Evolutionary conservation across 2,888 invertebrate genomes (phyloP).

Genomic region (Baronia brevicornis): DNA sequence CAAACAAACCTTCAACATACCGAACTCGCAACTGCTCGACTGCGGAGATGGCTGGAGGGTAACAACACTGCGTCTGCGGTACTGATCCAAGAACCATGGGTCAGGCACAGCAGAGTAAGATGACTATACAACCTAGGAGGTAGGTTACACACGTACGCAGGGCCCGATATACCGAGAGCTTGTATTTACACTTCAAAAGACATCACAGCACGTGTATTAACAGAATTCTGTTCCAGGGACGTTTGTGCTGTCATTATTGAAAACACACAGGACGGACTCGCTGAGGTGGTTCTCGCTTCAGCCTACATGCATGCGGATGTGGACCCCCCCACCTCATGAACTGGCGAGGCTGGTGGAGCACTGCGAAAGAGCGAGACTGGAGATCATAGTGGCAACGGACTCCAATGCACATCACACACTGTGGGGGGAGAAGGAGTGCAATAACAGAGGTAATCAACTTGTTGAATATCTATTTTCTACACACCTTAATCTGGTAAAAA

Average conservation of each 20-base stretch:
- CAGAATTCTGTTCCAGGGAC: neutral
- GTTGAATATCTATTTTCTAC: neutral
- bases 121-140: neutral
- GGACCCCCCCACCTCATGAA: neutral
- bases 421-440: neutral
- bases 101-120: neutral
- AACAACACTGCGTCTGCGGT: neutral
- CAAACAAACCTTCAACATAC: slow-evolving; percentile 6
- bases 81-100: slow-evolving; percentile 10
- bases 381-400: neutral
- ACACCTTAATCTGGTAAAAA: neutral
- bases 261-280: neutral
- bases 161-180: neutral
- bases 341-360: neutral
- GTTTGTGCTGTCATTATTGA: neutral
- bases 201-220: neutral
- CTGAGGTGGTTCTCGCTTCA: neutral
- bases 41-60: slow-evolving; percentile 6
- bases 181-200: neutral
- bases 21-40: slow-evolving; percentile 6
- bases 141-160: neutral
- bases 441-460: neutral
- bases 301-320: neutral
- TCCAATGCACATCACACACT: neutral
- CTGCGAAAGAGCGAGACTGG: neutral